Percentiles rank a stretch among this genome's conserved stretches.
phyloP scores from a whole-genome alignment of 2,888 invertebrate species.

The Allacma fusca region DNA sequence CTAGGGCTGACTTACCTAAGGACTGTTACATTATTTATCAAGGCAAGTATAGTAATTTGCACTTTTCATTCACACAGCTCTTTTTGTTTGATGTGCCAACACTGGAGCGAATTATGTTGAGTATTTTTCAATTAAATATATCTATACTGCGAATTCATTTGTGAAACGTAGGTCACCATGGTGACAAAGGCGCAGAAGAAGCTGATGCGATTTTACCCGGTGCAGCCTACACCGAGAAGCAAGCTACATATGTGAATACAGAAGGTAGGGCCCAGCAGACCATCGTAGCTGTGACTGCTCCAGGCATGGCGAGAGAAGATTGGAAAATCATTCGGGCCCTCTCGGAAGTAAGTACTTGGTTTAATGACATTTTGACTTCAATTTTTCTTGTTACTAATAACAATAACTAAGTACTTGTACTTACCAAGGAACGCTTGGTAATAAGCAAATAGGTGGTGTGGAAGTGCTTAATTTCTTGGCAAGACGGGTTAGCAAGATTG shows the following conservation, averaged over 20 bases:
- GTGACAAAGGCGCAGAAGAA: slow-evolving; percentile 89
- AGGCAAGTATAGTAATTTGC: slow-evolving; percentile 70
- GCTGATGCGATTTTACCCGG: slow-evolving; percentile 95
- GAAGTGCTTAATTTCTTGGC: no score
- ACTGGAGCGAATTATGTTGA: no score
- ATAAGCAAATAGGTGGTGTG: no score
- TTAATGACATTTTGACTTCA: neutral
- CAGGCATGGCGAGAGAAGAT: slow-evolving; percentile 87
- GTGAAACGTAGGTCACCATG: slow-evolving; percentile 98
- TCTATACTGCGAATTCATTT: no score
- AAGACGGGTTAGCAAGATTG: no score
- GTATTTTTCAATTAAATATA: no score
- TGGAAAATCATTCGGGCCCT: slow-evolving; percentile 98
- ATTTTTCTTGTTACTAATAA: neutral
- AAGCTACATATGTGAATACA: slow-evolving; percentile 96
- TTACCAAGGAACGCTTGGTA: no score
- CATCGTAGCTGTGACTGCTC: slow-evolving; percentile 84
- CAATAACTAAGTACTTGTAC: no score
- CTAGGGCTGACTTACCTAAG: slow-evolving; percentile 78
- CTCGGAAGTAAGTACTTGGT: slow-evolving; percentile 77
- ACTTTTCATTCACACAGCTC: no score
- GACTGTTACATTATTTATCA: slow-evolving; percentile 89
- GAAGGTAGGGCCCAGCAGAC: slow-evolving; percentile 97
- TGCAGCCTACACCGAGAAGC: slow-evolving; percentile 98
- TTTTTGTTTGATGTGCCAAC: no score